These are phyloP conservation scores for Eulemur coronatus DNA, from an alignment of 2,797 vertebrate species.

Conservation along the genomic window DNA sequence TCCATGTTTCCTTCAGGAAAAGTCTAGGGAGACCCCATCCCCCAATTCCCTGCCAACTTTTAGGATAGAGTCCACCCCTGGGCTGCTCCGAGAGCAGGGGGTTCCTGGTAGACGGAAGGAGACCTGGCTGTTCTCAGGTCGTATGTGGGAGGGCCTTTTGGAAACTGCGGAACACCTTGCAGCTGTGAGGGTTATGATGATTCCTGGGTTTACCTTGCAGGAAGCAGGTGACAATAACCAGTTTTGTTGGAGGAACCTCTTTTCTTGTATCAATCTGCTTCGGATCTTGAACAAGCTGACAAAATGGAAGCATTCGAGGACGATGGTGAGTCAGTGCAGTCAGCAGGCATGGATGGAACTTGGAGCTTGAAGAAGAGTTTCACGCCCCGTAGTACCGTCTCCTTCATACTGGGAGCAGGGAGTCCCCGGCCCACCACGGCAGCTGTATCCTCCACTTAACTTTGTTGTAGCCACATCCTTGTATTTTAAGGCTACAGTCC, in stretches of 20 bases:
- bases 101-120: not conserved
- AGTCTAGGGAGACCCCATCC: not conserved
- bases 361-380: not conserved
- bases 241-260: conserved; percentile 99
- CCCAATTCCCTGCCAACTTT: not conserved
- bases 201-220: conserved; percentile 80
- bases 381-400: accelerated
- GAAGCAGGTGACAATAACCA: conserved; percentile 98
- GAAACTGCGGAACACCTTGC: not conserved
- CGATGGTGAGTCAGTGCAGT: conserved; percentile 89
- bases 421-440: not conserved
- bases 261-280: conserved; percentile 98
- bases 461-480: not conserved
- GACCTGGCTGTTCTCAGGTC: not conserved
- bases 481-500: not conserved
- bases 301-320: conserved; percentile 99
- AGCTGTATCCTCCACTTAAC: not conserved
- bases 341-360: accelerated
- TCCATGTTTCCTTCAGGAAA: not conserved
- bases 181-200: not conserved
- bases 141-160: not conserved
- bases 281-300: conserved; percentile 98
- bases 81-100: not conserved
- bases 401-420: not conserved
- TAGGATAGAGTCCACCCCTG: not conserved